phyloP scores from a whole-genome alignment of 2,888 invertebrate genomes.

The Epirrita christyi region DNA sequence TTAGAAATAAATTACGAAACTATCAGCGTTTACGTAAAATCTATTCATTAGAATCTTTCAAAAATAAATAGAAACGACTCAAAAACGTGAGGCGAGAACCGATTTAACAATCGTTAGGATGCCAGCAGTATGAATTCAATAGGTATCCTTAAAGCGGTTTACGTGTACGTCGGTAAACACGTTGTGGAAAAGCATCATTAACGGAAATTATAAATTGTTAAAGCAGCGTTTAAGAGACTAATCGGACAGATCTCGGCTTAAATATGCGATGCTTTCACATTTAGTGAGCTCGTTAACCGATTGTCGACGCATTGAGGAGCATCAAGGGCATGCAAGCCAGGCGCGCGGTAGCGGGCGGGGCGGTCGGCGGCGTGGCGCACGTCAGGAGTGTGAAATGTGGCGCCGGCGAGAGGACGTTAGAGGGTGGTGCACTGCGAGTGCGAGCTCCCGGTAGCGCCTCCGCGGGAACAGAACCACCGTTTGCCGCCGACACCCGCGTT shows the following conservation, averaged over 20 bases:
- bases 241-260: conserved; percentile 36
- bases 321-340: conserved; percentile 50
- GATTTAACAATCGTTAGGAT: conserved; percentile 19
- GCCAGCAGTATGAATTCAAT: conserved; percentile 4
- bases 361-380: conserved; percentile 39
- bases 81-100: conserved; percentile 22
- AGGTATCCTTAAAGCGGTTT: conserved; percentile 2
- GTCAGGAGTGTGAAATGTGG: conserved; percentile 68
- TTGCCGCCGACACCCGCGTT: conserved; percentile 75
- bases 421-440: conserved; percentile 33
- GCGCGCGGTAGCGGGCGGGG: conserved; percentile 32
- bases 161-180: conserved; percentile 4
- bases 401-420: conserved; percentile 53
- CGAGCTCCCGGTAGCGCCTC: conserved; percentile 55
- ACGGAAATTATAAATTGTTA: conserved; percentile 38
- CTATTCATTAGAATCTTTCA: conserved; percentile 53
- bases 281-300: conserved; percentile 49
- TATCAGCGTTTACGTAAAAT: conserved; percentile 39
- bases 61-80: conserved; percentile 41
- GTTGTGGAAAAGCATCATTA: conserved; percentile 33
- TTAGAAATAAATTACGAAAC: conserved; percentile 66
- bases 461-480: conserved; percentile 66
- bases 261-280: conserved; percentile 44
- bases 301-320: conserved; percentile 47
- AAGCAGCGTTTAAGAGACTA: conserved; percentile 38